These are phyloP conservation scores for Ophion ellenae DNA, from an alignment of 2,888 invertebrate genomes.

Conservation along the genomic window DNA sequence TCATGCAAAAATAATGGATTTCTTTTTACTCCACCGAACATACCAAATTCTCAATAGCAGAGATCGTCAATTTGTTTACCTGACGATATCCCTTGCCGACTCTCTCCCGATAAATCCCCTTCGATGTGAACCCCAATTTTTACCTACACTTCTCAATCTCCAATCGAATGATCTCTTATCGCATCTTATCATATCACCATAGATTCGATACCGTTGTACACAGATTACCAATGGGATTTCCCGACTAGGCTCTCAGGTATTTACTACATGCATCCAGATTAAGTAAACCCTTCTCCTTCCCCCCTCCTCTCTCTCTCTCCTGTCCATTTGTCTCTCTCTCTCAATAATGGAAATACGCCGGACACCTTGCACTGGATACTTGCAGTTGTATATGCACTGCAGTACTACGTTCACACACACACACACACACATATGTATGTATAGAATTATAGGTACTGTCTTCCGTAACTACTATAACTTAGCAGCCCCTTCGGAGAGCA, in stretches of 20 bases:
- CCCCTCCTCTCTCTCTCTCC: constrained; percentile 11
- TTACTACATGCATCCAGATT: constrained; percentile 65
- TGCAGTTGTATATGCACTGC: constrained; percentile 47
- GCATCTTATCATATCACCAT: constrained; percentile 52
- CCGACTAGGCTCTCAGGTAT: constrained; percentile 61
- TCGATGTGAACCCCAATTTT: not conserved
- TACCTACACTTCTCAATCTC: not conserved
- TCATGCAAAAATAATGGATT: too few relatives aligned
- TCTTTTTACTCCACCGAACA: too few relatives aligned
- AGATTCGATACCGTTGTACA: constrained; percentile 55
- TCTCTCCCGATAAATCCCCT: too few relatives aligned
- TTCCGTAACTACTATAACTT: constrained; percentile 53
- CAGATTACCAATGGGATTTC: constrained; percentile 60
- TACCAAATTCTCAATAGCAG: too few relatives aligned
- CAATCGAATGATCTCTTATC: constrained; percentile 30
- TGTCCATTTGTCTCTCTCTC: constrained; percentile 4
- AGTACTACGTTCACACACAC: constrained; percentile 7
- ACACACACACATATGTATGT: not conserved
- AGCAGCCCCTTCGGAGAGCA: constrained; percentile 54
- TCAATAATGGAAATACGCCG: constrained; percentile 38
- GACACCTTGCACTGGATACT: constrained; percentile 56
- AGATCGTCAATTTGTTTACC: too few relatives aligned
- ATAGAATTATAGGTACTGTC: constrained; percentile 18
- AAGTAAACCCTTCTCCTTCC: constrained; percentile 53
- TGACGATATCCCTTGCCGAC: too few relatives aligned